Base-by-base conservation (phyloP, 2,113 vertebrate genomes). In the Macrotis lagotis region DNA sequence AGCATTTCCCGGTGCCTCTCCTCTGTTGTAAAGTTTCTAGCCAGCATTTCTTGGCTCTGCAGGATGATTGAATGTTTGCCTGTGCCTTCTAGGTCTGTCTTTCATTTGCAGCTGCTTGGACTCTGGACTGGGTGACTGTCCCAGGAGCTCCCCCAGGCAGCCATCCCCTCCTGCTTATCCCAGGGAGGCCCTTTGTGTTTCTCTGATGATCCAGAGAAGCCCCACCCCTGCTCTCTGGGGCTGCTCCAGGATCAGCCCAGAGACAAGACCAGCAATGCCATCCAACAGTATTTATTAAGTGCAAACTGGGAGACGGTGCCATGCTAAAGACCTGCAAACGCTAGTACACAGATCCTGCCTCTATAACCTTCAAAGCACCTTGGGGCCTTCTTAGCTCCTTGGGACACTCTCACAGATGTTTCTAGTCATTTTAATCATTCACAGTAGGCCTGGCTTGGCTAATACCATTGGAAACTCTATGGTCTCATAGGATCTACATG, bases 31-130 rank as follows among this genome's bases (percentile, higher is more conserved):
- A 90, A 90, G 97, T 92, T 96, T 96, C 96, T 25, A 95, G 97
- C 97, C 96, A 97, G 94, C 92, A 96, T 95, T 97, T 97, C 96
- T 97, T 98, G 97, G 96, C 97, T 96, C 97, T 66, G 95, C 19
- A 92, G 92, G 91, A 95, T 96, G 97, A 96, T 6, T 31, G 96
- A 97, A 93, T 93, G 97, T 94, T 95, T 97, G 97, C 91, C 92
- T 94, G 93, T 94, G 95, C 52, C 96, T 94, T 94, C 95, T 48
- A 92, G 96, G 97, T 94, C 97, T 97, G 97, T 24, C 93, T 95
- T 96, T 96, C 96, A 95, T 97, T 97, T 96, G 95, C 96, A 97
- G 97, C 97, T 90, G 94, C 95, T 96, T 91, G 89, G 95, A 90
- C 93, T 90, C 91, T 93, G 88, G 48, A n/a, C 92, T 96, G 95